Evolutionary conservation across 2,113 vertebrate species (phyloP), one percentile per base, ranked within the genome.

Genomic region (Malurus elegans): DNA sequence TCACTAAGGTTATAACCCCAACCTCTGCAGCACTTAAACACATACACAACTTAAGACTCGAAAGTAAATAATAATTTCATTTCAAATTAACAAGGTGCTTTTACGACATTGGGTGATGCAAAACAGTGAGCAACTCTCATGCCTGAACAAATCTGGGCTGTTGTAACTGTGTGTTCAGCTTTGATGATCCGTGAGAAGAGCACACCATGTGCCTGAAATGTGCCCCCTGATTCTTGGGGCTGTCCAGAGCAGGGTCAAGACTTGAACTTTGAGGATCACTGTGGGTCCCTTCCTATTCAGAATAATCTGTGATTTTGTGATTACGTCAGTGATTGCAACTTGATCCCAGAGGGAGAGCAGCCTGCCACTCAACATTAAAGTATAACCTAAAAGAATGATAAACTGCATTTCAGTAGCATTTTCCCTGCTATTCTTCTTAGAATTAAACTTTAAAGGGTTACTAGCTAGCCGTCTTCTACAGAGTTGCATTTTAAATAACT

Each of bases 351-450:
- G 83, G 88, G 95, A 97, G 92, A 82, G 82, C 84, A 89, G 91
- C 66, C 90, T 94, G 67, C 91, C 96, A 78, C 86, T 96, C 1
- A 66, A 97, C 83, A 96, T 97, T 97, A 97, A 97, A 97, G 97
- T 97, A 97, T 90, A 97, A 97, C 89, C 65, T 96, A 95, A 97
- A 97, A 97, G 92, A 96, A 72, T 60, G 71, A 95, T 94, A 95
- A 89, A 64, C 44, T 34, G 18, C 40, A 47, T 92, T 96, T 93
- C 67, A 71, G 45, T n/a, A 26, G 28, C 28, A 72, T 67, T 84
- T 91, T 14, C 24, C 18, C n/a, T 56, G 17, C 29, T 75, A 17
- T 62, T 79, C 42, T 65, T 79, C 32, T 71, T 85, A 47, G 36
- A 91, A 38, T 67, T 56, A 69, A 60, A 78, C 23, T 32, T 72